Conservation (phyloP, 2,888 invertebrate genomes). For the Trachelus stipa region DNA sequence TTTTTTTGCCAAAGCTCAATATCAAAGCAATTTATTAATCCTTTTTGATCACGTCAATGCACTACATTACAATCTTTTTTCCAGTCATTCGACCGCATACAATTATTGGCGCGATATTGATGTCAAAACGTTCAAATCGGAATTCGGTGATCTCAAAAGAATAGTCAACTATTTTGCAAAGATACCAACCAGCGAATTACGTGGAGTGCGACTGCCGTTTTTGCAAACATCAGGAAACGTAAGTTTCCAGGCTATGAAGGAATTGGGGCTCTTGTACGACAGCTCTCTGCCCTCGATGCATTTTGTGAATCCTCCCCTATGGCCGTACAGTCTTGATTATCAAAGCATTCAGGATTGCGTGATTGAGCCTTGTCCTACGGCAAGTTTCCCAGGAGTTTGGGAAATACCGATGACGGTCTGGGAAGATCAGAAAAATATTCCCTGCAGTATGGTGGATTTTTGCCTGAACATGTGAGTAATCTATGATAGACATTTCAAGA, state of each 20-base stretch:
- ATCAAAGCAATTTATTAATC: background rate
- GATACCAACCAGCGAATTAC: constrained; percentile 54
- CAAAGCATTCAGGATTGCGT: constrained; percentile 70
- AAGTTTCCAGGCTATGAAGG: constrained; percentile 71
- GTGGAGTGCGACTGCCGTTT: constrained; percentile 69
- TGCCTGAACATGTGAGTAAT: constrained; percentile 68
- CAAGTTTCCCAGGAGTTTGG: constrained; percentile 74
- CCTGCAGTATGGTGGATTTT: constrained; percentile 72
- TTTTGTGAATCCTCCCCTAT: constrained; percentile 68
- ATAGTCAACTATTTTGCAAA: constrained; percentile 60
- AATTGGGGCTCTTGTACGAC: constrained; percentile 71
- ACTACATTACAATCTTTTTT: background rate
- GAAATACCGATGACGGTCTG: constrained; percentile 75
- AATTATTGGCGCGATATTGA: constrained; percentile 60
- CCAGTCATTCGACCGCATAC: constrained; percentile 29
- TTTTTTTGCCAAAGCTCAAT: background rate
- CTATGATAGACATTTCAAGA: background rate
- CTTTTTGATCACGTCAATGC: too few relatives aligned
- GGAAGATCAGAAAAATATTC: constrained; percentile 64
- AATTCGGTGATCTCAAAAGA: constrained; percentile 60
- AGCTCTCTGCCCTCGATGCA: constrained; percentile 72
- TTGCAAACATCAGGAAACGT: constrained; percentile 71
- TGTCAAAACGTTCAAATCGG: constrained; percentile 47
- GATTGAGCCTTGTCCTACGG: constrained; percentile 71
- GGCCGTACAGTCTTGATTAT: constrained; percentile 79